Base-by-base conservation (phyloP, 2,797 vertebrate genomes). In the Carapus acus region DNA sequence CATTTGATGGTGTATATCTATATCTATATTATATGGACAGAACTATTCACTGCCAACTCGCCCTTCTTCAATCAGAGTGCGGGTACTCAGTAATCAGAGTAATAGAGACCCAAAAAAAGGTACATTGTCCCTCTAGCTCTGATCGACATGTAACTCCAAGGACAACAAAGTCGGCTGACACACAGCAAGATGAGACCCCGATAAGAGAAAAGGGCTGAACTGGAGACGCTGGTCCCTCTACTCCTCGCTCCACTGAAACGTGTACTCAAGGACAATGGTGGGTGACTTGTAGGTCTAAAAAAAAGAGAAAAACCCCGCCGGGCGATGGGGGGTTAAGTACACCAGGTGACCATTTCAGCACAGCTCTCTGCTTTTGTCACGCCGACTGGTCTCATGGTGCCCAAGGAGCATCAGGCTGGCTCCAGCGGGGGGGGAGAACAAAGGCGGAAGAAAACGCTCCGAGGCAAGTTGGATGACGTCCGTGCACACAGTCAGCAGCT, bases 131-230 rank as follows among this genome's bases (percentile, higher is more conserved):
- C n/a, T n/a, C n/a, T n/a, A n/a, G n/a, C n/a, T n/a, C n/a, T n/a
- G n/a, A n/a, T n/a, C n/a, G n/a, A n/a, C n/a, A n/a, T n/a, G n/a
- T n/a, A 27, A 27, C 24, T 27, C 5, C 24, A 27, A 27, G 4
- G 24, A 27, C 24, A 27, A 27, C 24, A 27, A 27, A 3, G 34
- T 36, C 63, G 60, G 48, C 71, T 63, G 76, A 72, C 58, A 54
- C 61, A 33, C 31, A 6, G 4, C 31, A 66, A 42, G 73, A 76
- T 65, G 63, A 65, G 17, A 45, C 53, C 21, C 15, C 40, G 71
- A 79, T 70, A 74, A 15, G 34, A 73, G 61, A 58, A 65, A 50
- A 84, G 75, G 71, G 64, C 68, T 78, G 79, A 70, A 41, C 44
- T 57, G 33, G 36, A 17, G 80, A 75, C 75, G 71, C 70, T 60